A percentile compares a stretch with the other conserved stretches of the same genome.
phyloP scores from a whole-genome alignment of 1,140 invertebrate genomes.

The Sitobion miscanthi region DNA sequence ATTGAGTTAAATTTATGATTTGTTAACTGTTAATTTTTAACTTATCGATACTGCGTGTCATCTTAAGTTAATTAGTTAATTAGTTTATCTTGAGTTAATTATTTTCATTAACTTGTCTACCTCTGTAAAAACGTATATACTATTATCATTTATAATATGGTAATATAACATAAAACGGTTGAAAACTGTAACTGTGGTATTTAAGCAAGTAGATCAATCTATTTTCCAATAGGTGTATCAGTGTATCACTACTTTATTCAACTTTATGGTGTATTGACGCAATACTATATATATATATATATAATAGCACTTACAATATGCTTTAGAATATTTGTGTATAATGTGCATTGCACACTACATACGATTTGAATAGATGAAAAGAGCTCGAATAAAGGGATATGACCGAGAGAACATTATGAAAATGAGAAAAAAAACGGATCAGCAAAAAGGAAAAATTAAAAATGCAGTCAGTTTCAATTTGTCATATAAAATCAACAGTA shows the following conservation, averaged over 20 bases:
- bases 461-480: not conserved
- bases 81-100: too few relatives aligned
- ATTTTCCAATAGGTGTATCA: not conserved
- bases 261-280: not conserved
- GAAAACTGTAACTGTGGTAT: not conserved
- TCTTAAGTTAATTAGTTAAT: too few relatives aligned
- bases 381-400: not conserved
- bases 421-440: not conserved
- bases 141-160: too few relatives aligned
- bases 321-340: not conserved
- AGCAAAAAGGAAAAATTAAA: not conserved
- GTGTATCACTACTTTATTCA: not conserved
- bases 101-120: too few relatives aligned
- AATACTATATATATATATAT: not conserved
- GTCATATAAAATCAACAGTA: not conserved
- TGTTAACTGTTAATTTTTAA: too few relatives aligned
- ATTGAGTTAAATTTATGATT: too few relatives aligned
- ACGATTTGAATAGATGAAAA: not conserved
- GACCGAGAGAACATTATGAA: not conserved
- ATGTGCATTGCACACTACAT: not conserved
- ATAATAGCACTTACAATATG: not conserved
- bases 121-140: too few relatives aligned
- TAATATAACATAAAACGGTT: not conserved
- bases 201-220: not conserved
- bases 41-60: too few relatives aligned